These are phyloP conservation scores for Stomatorhinus ivindoensis DNA, from an alignment of 2,113 vertebrate species.

Conservation along the genomic window DNA sequence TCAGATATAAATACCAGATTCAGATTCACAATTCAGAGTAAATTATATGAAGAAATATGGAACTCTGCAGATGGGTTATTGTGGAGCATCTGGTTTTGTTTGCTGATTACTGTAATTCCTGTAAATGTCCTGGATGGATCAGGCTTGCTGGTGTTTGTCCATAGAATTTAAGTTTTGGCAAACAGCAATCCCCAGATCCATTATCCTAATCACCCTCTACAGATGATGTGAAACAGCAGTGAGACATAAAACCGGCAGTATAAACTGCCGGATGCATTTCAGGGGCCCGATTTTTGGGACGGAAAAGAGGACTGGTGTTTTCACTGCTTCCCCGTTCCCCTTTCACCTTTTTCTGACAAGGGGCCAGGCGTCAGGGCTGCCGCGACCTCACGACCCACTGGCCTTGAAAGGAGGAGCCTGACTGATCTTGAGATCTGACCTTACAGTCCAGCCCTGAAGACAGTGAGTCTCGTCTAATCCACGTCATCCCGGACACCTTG, in stretches of 20 bases:
- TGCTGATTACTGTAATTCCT: slow-evolving; percentile 1
- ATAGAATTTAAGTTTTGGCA: neutral
- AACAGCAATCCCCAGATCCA: neutral
- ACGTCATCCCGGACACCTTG: too few relatives aligned
- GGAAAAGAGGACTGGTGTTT: neutral
- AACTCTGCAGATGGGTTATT: neutral
- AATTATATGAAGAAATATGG: neutral
- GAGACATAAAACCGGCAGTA: neutral
- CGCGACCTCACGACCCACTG: neutral
- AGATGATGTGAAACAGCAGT: neutral
- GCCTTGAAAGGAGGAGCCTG: neutral
- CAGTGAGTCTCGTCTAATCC: neutral
- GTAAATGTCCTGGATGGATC: neutral
- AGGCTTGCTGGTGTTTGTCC: neutral
- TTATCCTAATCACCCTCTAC: neutral
- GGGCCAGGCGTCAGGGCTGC: neutral
- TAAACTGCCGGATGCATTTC: neutral
- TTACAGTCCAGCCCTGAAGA: neutral
- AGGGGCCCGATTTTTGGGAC: neutral
- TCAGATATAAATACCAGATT: neutral
- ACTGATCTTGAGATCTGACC: neutral
- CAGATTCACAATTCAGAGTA: neutral
- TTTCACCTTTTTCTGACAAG: neutral
- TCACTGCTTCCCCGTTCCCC: neutral
- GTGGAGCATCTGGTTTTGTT: neutral